phyloP scores from a whole-genome alignment of 2,113 vertebrate genomes.

The Eublepharis macularius region DNA sequence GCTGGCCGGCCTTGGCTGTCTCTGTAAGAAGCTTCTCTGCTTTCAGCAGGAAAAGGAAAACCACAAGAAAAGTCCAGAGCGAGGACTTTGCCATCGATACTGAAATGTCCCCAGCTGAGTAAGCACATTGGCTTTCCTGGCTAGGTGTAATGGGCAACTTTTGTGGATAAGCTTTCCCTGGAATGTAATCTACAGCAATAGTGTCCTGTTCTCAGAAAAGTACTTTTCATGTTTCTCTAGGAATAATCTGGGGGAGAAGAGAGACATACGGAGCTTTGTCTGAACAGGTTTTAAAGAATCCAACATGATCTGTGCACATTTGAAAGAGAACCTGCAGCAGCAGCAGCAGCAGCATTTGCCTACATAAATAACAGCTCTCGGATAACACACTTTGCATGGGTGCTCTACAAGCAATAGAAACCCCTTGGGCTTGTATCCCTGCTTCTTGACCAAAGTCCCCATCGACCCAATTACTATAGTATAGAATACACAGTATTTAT shows the following conservation, averaged over 20 bases:
- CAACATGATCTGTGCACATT: not conserved
- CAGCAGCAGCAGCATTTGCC: not conserved
- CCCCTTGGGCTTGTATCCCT: too few relatives aligned
- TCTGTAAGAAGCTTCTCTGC: not conserved
- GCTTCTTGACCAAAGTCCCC: too few relatives aligned
- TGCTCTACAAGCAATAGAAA: too few relatives aligned
- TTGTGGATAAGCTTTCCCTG: not conserved
- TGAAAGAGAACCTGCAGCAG: not conserved
- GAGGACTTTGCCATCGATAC: not conserved
- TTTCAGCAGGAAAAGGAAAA: not conserved
- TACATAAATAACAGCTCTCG: not conserved
- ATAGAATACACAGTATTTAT: too few relatives aligned
- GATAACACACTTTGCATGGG: not conserved
- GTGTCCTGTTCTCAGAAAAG: not conserved
- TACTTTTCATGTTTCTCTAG: not conserved
- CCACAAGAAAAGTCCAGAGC: not conserved
- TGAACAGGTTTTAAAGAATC: too few relatives aligned
- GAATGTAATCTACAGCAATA: not conserved
- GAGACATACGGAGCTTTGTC: not conserved
- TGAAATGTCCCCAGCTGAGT: not conserved
- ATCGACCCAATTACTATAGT: too few relatives aligned
- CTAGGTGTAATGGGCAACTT: not conserved
- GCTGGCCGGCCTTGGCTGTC: too few relatives aligned
- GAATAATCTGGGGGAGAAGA: not conserved
- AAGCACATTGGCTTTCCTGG: rapidly evolving